phyloP scores from a whole-genome alignment of 2,888 invertebrate species.

The Phalera bucephala region DNA sequence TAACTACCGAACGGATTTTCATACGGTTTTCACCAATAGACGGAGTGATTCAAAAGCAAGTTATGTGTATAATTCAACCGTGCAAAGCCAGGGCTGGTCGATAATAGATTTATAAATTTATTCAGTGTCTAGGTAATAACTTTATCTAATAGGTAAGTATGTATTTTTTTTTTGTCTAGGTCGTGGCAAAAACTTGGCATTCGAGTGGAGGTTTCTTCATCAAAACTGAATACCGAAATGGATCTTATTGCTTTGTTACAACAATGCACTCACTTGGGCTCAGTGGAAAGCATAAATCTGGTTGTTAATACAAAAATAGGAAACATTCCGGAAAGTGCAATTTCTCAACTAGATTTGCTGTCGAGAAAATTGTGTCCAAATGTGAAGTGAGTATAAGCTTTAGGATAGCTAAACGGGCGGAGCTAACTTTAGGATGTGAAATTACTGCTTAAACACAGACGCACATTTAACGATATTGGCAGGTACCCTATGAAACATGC shows the following conservation, averaged over 20 bases:
- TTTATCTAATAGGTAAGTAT: too few species aligned
- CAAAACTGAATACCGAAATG: conserved; percentile 1
- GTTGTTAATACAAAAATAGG: neutral
- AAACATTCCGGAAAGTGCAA: neutral
- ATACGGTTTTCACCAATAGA: too few species aligned
- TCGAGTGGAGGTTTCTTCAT: conserved; percentile 1
- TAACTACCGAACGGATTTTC: too few species aligned
- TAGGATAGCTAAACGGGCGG: too few species aligned
- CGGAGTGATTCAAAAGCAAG: conserved; percentile 23
- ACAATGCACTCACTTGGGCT: neutral
- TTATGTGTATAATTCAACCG: too few species aligned
- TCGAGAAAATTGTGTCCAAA: conserved; percentile 2
- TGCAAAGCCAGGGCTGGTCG: too few species aligned
- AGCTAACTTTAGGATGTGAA: too few species aligned
- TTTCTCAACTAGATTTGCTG: neutral
- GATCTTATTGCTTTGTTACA: conserved; percentile 2
- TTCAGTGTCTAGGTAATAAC: too few species aligned
- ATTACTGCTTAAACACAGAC: too few species aligned
- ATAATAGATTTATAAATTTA: too few species aligned
- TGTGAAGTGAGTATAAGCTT: conserved; percentile 3
- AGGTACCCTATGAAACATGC: too few species aligned
- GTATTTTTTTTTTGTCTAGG: conserved; percentile 24
- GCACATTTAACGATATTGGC: too few species aligned
- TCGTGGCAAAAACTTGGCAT: conserved; percentile 2
- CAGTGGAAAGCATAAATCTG: conserved; percentile 1